Conservation (phyloP, 1,140 invertebrate species). For the Akabosia matsudoensis region DNA sequence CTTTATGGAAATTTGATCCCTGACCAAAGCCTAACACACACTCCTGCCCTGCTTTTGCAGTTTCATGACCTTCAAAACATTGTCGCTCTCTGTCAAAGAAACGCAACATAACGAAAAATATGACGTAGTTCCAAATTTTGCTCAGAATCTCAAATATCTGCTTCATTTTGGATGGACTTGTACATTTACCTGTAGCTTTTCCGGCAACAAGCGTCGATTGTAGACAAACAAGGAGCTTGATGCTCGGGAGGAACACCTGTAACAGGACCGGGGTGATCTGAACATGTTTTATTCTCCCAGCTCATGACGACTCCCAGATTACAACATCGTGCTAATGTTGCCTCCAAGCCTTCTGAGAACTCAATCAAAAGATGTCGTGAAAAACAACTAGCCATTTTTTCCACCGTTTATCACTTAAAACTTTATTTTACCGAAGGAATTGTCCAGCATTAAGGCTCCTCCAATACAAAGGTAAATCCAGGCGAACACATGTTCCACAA, state of each 20-base stretch:
- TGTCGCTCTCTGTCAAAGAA: slow-evolving; percentile 47
- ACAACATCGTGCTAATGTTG: slow-evolving; percentile 57
- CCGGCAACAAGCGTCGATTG: slow-evolving; percentile 57
- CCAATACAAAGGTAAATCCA: too few relatives aligned
- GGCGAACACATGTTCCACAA: too few relatives aligned
- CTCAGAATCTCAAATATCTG: too few relatives aligned
- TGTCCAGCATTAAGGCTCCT: too few relatives aligned
- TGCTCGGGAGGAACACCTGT: slow-evolving; percentile 52
- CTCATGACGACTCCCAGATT: slow-evolving; percentile 56
- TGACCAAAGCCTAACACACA: slow-evolving; percentile 49
- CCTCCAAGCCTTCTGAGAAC: slow-evolving; percentile 52
- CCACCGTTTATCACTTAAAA: neutral
- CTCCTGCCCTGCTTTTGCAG: slow-evolving; percentile 53
- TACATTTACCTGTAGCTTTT: slow-evolving; percentile 51
- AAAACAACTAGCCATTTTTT: neutral
- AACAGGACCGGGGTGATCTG: slow-evolving; percentile 54
- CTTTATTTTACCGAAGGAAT: neutral
- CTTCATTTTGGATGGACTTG: neutral
- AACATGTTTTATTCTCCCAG: slow-evolving; percentile 53
- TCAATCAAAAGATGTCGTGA: neutral
- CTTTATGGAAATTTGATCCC: slow-evolving; percentile 52
- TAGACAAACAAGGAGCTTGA: slow-evolving; percentile 55
- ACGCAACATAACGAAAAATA: neutral
- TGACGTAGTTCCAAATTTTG: neutral
- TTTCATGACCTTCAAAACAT: slow-evolving; percentile 55